These are phyloP conservation scores for Paramormyrops kingsleyae DNA, from an alignment of 2,113 vertebrate genomes.

Conservation along the genomic window DNA sequence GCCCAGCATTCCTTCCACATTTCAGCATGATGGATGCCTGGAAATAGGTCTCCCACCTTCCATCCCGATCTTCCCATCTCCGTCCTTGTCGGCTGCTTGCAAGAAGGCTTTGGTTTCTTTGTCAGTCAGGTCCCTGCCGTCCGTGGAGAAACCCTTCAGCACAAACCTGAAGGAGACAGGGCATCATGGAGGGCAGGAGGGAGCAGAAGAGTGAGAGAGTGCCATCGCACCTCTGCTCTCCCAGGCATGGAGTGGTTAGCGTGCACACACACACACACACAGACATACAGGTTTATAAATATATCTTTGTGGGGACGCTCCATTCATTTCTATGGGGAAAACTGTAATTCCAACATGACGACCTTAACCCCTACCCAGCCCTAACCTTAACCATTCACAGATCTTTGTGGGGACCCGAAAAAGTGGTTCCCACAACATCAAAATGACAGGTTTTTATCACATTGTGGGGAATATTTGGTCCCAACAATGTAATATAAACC, in stretches of 20 bases:
- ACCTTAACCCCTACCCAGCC: too few relatives aligned
- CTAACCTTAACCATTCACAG: too few relatives aligned
- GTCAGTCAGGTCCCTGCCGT: conserved; percentile 77
- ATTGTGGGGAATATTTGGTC: too few relatives aligned
- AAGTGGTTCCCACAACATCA: too few relatives aligned
- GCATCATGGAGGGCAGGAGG: not conserved
- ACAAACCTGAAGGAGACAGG: conserved; percentile 63
- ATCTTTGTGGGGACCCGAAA: too few relatives aligned
- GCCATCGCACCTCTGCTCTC: not conserved
- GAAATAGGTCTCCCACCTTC: conserved; percentile 69
- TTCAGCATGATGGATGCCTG: not conserved
- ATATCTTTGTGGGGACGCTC: too few relatives aligned
- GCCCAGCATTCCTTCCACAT: not conserved
- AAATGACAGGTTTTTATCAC: too few relatives aligned
- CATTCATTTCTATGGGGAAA: too few relatives aligned
- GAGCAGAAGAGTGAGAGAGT: not conserved
- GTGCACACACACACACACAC: not conserved
- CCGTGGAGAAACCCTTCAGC: conserved; percentile 75
- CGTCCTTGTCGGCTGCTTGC: conserved; percentile 88
- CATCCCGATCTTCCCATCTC: conserved; percentile 89
- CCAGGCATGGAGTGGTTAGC: not conserved
- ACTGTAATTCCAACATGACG: too few relatives aligned
- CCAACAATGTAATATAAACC: too few relatives aligned
- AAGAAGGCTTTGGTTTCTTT: conserved; percentile 85
- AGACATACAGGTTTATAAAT: not conserved